Evolutionary conservation across 2,113 vertebrate genomes (phyloP).

Genomic region (Capra hircus): DNA sequence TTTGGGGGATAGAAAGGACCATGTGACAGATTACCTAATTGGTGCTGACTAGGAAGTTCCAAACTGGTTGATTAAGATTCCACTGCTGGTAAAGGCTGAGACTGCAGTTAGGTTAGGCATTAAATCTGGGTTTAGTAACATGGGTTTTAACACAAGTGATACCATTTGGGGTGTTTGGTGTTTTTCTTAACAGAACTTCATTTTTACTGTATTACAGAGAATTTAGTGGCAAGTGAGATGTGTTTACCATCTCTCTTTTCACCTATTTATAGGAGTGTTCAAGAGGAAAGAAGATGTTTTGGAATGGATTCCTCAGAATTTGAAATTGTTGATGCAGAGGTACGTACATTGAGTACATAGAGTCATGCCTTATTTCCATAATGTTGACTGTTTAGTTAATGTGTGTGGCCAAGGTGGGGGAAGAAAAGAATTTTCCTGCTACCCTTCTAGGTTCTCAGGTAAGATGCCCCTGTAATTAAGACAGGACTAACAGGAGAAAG

Average conservation of each 20-base stretch:
- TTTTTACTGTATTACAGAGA: background rate
- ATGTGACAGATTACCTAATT: background rate
- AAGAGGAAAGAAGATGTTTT: accelerated
- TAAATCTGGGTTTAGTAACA: background rate
- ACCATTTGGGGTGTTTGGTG: background rate
- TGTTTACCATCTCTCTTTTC: conserved; percentile 11
- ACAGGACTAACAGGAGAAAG: background rate
- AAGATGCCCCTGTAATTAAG: background rate
- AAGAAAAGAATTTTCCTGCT: background rate
- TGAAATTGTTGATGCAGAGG: accelerated
- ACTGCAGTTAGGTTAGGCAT: background rate
- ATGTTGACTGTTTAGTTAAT: background rate
- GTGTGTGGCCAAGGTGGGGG: background rate
- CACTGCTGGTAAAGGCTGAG: background rate
- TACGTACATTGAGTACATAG: background rate
- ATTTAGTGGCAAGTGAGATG: background rate
- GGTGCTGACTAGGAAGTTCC: background rate
- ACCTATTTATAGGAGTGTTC: background rate
- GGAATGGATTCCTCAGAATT: accelerated
- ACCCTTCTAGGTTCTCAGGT: background rate
- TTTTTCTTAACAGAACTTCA: background rate
- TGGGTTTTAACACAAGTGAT: background rate
- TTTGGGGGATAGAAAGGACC: background rate
- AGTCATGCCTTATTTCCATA: background rate
- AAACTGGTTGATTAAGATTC: background rate